A percentile compares a stretch with the other conserved stretches of the same genome.
Conservation (phyloP, 2,888 invertebrate species). For the Dolichopus griseipennis region DNA sequence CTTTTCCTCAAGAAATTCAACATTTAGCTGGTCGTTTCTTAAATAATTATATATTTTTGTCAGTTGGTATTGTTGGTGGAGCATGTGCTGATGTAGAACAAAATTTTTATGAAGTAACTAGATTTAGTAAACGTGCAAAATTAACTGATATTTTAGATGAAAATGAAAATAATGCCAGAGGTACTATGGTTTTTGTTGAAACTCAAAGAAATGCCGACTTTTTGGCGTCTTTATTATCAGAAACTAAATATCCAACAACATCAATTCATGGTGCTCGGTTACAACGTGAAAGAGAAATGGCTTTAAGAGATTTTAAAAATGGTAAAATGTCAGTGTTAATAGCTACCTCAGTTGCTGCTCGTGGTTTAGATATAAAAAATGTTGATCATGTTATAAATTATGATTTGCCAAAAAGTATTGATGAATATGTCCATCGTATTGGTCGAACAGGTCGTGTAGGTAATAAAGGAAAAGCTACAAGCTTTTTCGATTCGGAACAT, state of each 20-base stretch:
- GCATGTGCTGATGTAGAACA: constrained; percentile 89
- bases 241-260: constrained; percentile 77
- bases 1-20: constrained; percentile 97
- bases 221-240: constrained; percentile 71
- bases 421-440: constrained; percentile 92
- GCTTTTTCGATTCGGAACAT: constrained; percentile 63
- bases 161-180: constrained; percentile 34
- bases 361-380: constrained; percentile 80
- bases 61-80: constrained; percentile 86
- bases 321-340: constrained; percentile 74
- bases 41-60: constrained; percentile 72
- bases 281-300: constrained; percentile 92
- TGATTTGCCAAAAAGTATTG: constrained; percentile 80
- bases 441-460: constrained; percentile 93
- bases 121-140: constrained; percentile 64
- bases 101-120: constrained; percentile 57
- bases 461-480: constrained; percentile 76
- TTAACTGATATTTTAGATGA: constrained; percentile 44
- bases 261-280: constrained; percentile 97
- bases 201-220: constrained; percentile 86
- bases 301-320: constrained; percentile 76
- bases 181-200: constrained; percentile 82
- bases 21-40: constrained; percentile 70
- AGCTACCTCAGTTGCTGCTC: constrained; percentile 89
- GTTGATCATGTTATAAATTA: constrained; percentile 86